Base-by-base conservation (phyloP, 2,888 invertebrate species). In the Serrognathus titanus region DNA sequence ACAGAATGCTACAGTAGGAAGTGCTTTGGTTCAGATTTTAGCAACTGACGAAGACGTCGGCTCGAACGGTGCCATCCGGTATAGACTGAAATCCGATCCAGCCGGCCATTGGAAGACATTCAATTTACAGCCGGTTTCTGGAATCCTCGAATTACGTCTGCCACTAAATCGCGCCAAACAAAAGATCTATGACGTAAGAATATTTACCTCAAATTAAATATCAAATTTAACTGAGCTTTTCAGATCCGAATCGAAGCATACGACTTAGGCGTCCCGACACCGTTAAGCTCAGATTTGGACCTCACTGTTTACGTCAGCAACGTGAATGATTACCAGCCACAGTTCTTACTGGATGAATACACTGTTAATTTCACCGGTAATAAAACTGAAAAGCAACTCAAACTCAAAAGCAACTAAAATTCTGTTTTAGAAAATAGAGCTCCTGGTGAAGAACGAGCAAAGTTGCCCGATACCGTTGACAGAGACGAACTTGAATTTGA, bases 41-140 rank as follows among this genome's bases (percentile, higher is more conserved):
- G 96, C 97, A 0, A 84, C 85, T 48, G 97, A 97, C 78, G 90
- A 90, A 50, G 97, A 97, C 73, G 86, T 89, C 48, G 97, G 96
- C 0, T 82, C 85, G 10, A 97, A 97, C 78, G 95, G 94, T 1
- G 87, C 91, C n/a, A 90, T 97, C 6, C 82, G 90, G 13, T 97
- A 93, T 78, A 83, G 91, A 7, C 77, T 94, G 48, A 85, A 89
- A 66, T 85, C 86, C n/a, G 92, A 94, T 79, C 84, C 89, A 11
- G 83, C 85, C 59, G 90, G 90, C 2, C 90, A 92, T 66, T 92
- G 89, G 85, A 85, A 88, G 65, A 84, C 88, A 24, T 97, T 97
- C 78, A 79, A 84, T 53, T 85, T 97, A 60, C 88, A 95, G 74
- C 84, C 89, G 5, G 84, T 85, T 20, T 87, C 86, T 7, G 97